Evolutionary conservation across 2,113 vertebrate species (phyloP).

Genomic region (Cynocephalus volans): DNA sequence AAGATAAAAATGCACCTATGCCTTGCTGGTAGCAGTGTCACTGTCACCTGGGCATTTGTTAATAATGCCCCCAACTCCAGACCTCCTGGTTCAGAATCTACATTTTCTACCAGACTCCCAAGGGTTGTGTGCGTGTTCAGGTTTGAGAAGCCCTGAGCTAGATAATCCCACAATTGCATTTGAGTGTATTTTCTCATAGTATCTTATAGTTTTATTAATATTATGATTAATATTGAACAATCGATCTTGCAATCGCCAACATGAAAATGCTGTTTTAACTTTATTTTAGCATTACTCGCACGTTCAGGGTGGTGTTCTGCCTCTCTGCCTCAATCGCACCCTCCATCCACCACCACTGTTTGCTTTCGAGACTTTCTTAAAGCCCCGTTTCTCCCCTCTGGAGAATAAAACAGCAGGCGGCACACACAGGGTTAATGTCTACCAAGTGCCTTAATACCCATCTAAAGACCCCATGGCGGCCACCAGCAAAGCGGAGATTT

Average conservation of each 20-base stretch:
- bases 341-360: background rate
- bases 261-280: background rate
- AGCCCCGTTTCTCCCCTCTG: background rate
- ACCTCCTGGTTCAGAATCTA: background rate
- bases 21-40: accelerated
- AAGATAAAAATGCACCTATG: background rate
- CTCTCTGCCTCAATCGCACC: background rate
- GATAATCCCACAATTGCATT: background rate
- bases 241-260: background rate
- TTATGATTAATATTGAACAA: background rate
- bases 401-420: background rate
- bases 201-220: background rate
- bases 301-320: background rate
- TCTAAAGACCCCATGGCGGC: conserved; percentile 31
- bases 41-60: too few species aligned
- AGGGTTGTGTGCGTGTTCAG: background rate
- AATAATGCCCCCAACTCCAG: background rate
- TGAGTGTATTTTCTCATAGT: background rate
- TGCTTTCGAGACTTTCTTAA: background rate
- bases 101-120: background rate
- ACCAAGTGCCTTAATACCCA: background rate
- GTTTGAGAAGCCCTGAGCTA: too few species aligned
- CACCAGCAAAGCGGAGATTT: conserved; percentile 69
- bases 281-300: background rate
- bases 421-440: conserved; percentile 44